A percentile compares a stretch with the other conserved stretches of the same genome.
Conservation (phyloP, 2,113 vertebrate species). For the Perca schrenkii region DNA sequence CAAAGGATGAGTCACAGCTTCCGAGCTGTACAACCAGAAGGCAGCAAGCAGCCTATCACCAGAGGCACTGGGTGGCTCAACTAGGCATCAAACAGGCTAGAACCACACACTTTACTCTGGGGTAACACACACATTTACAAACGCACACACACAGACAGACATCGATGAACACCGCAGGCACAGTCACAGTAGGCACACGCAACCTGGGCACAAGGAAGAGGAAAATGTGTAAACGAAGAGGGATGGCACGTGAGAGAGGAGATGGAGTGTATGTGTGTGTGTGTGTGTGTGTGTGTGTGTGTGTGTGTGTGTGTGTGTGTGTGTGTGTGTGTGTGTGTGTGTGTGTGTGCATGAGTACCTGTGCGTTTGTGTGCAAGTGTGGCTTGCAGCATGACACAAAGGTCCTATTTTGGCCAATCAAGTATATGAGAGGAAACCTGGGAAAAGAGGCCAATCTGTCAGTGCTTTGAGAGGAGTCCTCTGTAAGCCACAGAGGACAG, state of each 20-base stretch:
- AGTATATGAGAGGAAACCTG: conserved; percentile 61
- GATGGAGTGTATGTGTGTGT: not conserved
- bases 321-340: conserved; percentile 1
- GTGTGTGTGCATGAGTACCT: conserved; percentile 7
- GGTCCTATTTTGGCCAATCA: conserved; percentile 71
- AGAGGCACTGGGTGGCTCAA: conserved; percentile 64
- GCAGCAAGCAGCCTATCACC: conserved; percentile 74
- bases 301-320: not conserved
- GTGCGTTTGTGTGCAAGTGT: conserved; percentile 37
- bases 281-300: not conserved
- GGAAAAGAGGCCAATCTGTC: conserved; percentile 68
- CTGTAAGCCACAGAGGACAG: conserved; percentile 73
- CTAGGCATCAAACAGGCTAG: conserved; percentile 58
- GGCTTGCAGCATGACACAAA: conserved; percentile 54
- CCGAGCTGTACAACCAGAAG: conserved; percentile 67
- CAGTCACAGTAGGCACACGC: conserved; percentile 39
- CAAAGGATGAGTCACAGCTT: conserved; percentile 82
- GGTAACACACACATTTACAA: conserved; percentile 27
- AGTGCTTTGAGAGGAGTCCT: conserved; percentile 68
- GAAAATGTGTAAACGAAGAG: conserved; percentile 52
- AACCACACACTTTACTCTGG: conserved; percentile 47
- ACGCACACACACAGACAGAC: conserved; percentile 4
- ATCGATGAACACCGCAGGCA: conserved; percentile 39
- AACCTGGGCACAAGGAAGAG: conserved; percentile 49
- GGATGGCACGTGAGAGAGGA: conserved; percentile 41